Base-by-base conservation (phyloP, 2,797 vertebrate species). In the Ataeniobius toweri region DNA sequence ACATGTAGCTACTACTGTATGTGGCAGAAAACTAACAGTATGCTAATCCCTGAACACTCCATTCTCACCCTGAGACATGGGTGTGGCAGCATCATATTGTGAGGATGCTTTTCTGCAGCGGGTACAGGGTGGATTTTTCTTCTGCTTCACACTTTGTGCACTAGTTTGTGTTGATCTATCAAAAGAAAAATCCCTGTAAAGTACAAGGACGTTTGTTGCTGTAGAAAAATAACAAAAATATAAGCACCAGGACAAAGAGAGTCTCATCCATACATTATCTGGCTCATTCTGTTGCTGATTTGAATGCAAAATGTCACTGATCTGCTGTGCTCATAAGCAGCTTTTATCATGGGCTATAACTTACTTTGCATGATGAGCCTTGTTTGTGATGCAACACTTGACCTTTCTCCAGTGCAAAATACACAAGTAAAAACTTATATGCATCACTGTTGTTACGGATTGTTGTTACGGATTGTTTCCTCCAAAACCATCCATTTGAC, bases 401-500 rank as follows among this genome's bases (percentile, higher is more conserved):
- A 77, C 63, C 46, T 67, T 12, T 65, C 10, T 74, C 28, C 9
- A 5, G 9, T 16, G 2, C 28, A 3, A 74, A 41, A 81, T 77
- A 73, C 31, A 63, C 9, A 63, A 36, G 28, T 36, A 18, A 41
- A 18, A 22, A 65, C 0, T 1, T n/a, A 10, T 9, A 1, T 22
- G 36, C 4, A 39, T 24, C 41, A 41, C 22, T 63, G 39, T 31
- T 31, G 31, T 31, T 31, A 31, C 31, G 31, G 31, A 31, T 31
- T 2, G 31, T 31, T 31, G 31, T 31, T 31, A 31, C 31, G 31
- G 31, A 31, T 31, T 2, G 31, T 31, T 31, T 59, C 80, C 71
- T 83, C 73, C 81, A 58, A 75, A 81, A 39, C 73, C 46, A 58
- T 88, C 69, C 18, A 22, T 78, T 31, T 31, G 31, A 31, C 67